Base-by-base conservation (phyloP, 1,140 invertebrate species). In the Drosophila pseudoobscura region DNA sequence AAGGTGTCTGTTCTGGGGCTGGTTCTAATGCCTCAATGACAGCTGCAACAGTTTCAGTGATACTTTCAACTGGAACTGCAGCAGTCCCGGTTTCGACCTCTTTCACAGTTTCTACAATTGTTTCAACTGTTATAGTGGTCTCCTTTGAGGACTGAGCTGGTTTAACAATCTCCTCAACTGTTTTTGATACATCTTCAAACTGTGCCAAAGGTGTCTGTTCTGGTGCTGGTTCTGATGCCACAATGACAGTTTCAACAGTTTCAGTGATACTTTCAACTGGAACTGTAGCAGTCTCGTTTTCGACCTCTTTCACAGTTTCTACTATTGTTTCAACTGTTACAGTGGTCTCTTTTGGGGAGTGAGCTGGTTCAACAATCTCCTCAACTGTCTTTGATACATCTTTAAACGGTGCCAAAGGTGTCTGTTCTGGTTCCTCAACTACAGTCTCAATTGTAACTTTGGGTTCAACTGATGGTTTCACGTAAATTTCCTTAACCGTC, bases 361-460 rank as follows among this genome's bases (percentile, higher is more conserved):
- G 35, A 11, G 11, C 35, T 39, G 35, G 3, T 13, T 39, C 20
- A 20, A 20, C 20, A 20, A 20, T 20, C 20, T 20, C 20, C 20
- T 20, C 20, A 20, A 20, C 20, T 20, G 20, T 20, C 20, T 20
- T 20, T 20, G 20, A 20, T 39, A 43, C 17, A 13, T 56, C 41
- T 13, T n/a, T 13, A 39, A 22, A 56, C 29, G 41, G 41, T 17
- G 54, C 24, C n/a, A 56, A 26, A 15, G 54, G 54, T 45, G 41
- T 41, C n/a, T 45, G 41, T 20, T 31, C 31, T 24, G 11, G 3
- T 55, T 56, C 41, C 22, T 45, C 43, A 20, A 45, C 26, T 17
- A 56, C 6, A 63, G 35, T 39, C 35, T 39, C 35, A 39, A 13
- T 13, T 1, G 35, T 39, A 39, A 39, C 35, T 3, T 39, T 3